Evolutionary conservation across 1,140 invertebrate genomes (phyloP).

Genomic region (Zaprionus camerounensis): DNA sequence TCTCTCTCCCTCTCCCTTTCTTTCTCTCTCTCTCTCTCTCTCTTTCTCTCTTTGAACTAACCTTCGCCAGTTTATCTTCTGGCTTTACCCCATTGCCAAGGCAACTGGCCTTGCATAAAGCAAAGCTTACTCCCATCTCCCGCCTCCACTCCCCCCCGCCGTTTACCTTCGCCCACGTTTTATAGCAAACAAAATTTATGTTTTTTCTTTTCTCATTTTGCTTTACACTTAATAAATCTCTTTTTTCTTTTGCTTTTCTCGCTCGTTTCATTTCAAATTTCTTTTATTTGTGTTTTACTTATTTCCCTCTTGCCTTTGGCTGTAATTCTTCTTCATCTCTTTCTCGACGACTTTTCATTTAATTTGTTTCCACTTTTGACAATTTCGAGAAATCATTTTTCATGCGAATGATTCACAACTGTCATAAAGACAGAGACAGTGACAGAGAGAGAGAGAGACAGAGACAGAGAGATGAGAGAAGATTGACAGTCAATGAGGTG

Average conservation of each 20-base stretch:
- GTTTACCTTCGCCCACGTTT: not conserved
- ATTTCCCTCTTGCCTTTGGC: slow-evolving; percentile 23
- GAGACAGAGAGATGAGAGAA: not conserved
- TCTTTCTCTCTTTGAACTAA: not conserved
- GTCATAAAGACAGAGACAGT: slow-evolving; percentile 5
- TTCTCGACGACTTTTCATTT: slow-evolving; percentile 19
- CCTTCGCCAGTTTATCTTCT: slow-evolving; percentile 36
- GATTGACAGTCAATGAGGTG: slow-evolving; percentile 25
- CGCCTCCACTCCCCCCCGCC: not conserved
- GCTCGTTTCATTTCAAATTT: slow-evolving; percentile 9
- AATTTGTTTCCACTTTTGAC: slow-evolving; percentile 28
- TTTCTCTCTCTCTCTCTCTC: not conserved
- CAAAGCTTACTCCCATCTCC: not conserved
- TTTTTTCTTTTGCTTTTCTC: slow-evolving; percentile 12
- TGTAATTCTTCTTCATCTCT: slow-evolving; percentile 30
- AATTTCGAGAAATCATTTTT: slow-evolving; percentile 39
- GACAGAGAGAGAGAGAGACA: too few relatives aligned
- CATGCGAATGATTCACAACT: slow-evolving; percentile 56
- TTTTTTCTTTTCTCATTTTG: slow-evolving; percentile 47
- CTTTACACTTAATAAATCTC: slow-evolving; percentile 67
- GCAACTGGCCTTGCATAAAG: slow-evolving; percentile 28
- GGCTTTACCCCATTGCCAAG: slow-evolving; percentile 40
- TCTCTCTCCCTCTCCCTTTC: not conserved
- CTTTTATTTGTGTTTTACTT: slow-evolving; percentile 2
- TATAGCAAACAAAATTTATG: slow-evolving; percentile 58